Evolutionary conservation across 2,888 invertebrate species (phyloP).

Genomic region (Didymodactylos carnosus): DNA sequence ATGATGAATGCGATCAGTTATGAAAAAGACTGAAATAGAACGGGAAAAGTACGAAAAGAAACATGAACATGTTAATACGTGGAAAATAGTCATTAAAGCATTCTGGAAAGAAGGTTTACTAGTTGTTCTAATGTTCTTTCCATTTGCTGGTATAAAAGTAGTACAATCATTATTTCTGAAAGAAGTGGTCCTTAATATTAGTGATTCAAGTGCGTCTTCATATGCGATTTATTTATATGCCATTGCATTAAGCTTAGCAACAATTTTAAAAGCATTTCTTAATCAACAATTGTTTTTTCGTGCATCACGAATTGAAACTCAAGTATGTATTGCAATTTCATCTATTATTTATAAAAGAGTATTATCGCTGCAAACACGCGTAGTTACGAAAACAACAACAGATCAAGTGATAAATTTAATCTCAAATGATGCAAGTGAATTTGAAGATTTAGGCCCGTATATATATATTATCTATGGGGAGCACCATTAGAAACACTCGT

Average conservation of each 20-base stretch:
- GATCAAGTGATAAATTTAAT: conserved; percentile 79
- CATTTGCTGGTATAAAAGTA: neutral
- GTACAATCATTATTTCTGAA: neutral
- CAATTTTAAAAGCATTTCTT: conserved; percentile 37
- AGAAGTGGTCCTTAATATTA: conserved; percentile 23
- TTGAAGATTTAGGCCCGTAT: conserved; percentile 45
- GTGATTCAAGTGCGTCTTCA: conserved; percentile 34
- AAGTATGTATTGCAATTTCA: conserved; percentile 57
- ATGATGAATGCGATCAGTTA: neutral
- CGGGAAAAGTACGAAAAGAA: neutral
- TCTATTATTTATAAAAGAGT: conserved; percentile 60
- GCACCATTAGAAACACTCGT: conserved; percentile 62
- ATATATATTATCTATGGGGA: conserved; percentile 68
- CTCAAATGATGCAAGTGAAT: conserved; percentile 77
- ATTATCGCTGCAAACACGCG: too few species aligned
- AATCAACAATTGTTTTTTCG: conserved; percentile 73
- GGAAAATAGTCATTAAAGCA: conserved; percentile 35
- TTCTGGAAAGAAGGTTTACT: conserved; percentile 36
- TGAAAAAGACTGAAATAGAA: neutral
- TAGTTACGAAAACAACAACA: conserved; percentile 63
- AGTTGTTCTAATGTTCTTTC: conserved; percentile 31
- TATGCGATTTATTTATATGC: conserved; percentile 49
- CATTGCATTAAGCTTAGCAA: conserved; percentile 28
- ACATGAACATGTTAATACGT: conserved; percentile 36
- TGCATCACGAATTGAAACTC: conserved; percentile 51